phyloP scores from a whole-genome alignment of 2,888 invertebrate genomes.

The Parnassius smintheus region DNA sequence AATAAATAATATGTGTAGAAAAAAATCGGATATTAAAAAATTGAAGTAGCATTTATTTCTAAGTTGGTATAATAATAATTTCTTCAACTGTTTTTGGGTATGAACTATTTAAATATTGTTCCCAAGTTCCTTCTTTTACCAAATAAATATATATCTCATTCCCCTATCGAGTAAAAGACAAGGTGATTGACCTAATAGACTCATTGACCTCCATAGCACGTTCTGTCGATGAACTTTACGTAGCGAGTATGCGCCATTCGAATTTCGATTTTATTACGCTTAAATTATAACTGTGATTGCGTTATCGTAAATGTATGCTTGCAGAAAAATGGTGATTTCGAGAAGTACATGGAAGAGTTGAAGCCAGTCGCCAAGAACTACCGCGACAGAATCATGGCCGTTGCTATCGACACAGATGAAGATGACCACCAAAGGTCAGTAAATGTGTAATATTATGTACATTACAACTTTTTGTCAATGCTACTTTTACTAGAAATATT shows the following conservation, averaged over 20 bases:
- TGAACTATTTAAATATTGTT: no score
- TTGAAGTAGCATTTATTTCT: no score
- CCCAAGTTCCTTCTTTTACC: no score
- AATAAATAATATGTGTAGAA: no score
- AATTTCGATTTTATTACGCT: slow-evolving; percentile 9
- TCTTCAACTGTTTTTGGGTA: no score
- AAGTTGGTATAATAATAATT: no score
- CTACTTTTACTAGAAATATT: no score
- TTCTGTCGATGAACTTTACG: slow-evolving; percentile 23
- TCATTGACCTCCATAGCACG: slow-evolving; percentile 21
- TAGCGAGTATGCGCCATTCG: background rate
- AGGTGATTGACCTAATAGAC: slow-evolving; percentile 25
- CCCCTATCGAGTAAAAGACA: background rate
- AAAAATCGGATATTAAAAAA: no score
- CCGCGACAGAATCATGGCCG: slow-evolving; percentile 96
- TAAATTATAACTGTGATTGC: background rate
- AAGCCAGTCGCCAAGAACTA: slow-evolving; percentile 92
- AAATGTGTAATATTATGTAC: background rate
- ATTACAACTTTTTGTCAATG: no score
- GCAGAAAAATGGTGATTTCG: slow-evolving; percentile 89
- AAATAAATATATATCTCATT: no score
- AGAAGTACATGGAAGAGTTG: slow-evolving; percentile 88
- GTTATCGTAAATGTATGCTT: slow-evolving; percentile 34
- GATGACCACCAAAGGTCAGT: slow-evolving; percentile 91
- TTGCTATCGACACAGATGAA: slow-evolving; percentile 96